Percentiles rank a stretch among this genome's conserved stretches.
Evolutionary conservation across 1,140 invertebrate genomes (phyloP).

Genomic region (Hypsibius dujardini): DNA sequence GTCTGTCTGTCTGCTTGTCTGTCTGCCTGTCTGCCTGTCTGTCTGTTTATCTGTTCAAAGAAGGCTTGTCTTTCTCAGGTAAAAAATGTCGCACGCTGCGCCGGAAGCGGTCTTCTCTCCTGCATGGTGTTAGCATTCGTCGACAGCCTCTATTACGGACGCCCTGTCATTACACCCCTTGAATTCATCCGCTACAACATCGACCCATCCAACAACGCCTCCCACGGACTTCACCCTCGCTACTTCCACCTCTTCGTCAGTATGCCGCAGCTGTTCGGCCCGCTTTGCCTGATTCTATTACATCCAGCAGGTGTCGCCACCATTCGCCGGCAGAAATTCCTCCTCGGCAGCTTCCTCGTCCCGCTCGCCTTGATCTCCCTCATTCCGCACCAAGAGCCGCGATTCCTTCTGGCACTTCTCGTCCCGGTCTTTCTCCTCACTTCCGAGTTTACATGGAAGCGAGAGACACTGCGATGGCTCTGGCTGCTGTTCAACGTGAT

Average conservation of each 20-base stretch:
- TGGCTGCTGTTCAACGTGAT: constrained; percentile 55
- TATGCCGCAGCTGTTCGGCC: constrained; percentile 61
- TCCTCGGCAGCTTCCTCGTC: constrained; percentile 44
- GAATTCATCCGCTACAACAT: constrained; percentile 77
- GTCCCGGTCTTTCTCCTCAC: constrained; percentile 58
- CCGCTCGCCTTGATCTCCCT: constrained; percentile 56
- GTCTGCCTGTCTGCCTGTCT: too few relatives aligned
- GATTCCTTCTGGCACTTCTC: constrained; percentile 66
- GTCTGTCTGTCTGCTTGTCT: too few relatives aligned
- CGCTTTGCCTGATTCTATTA: constrained; percentile 42
- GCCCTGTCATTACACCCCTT: constrained; percentile 67
- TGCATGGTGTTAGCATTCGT: constrained; percentile 47
- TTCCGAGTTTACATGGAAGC: constrained; percentile 30
- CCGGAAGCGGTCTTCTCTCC: constrained; percentile 28
- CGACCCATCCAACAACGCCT: constrained; percentile 50
- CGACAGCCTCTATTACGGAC: constrained; percentile 65
- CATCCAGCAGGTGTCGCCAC: constrained; percentile 44
- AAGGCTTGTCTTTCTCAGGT: constrained; percentile 3
- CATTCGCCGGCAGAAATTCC: constrained; percentile 25
- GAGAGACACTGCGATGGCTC: constrained; percentile 33
- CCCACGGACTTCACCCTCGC: constrained; percentile 66
- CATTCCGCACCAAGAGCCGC: constrained; percentile 75
- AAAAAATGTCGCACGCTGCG: neutral
- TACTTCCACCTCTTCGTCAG: constrained; percentile 65
- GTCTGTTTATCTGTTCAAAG: too few relatives aligned